Conservation (phyloP, 2,113 vertebrate species). For the Sinocyclocheilus maitianheensis region DNA sequence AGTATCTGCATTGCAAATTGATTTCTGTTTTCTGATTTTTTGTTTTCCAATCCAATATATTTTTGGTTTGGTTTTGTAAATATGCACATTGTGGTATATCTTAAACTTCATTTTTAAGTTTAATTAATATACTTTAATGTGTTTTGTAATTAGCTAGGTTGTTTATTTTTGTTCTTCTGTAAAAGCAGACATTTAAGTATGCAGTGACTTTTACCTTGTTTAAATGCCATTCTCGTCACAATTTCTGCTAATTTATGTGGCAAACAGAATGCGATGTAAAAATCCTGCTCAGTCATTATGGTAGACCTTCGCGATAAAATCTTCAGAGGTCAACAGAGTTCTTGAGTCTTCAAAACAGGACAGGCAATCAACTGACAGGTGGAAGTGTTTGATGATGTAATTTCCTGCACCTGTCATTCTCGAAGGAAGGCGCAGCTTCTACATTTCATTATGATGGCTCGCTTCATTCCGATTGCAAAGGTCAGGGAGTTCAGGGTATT, state of each 20-base stretch:
- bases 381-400: slow-evolving; percentile 53
- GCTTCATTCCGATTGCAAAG: slow-evolving; percentile 17
- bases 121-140: no score
- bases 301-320: background rate
- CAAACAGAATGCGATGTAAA: background rate
- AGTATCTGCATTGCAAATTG: background rate
- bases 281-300: background rate
- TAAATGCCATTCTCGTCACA: background rate
- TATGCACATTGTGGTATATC: no score
- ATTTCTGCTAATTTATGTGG: background rate
- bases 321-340: slow-evolving; percentile 7
- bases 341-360: slow-evolving; percentile 28
- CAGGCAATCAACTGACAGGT: slow-evolving; percentile 36
- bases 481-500: slow-evolving; percentile 29
- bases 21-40: no score
- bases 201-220: background rate
- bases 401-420: slow-evolving; percentile 52
- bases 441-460: slow-evolving; percentile 47
- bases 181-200: background rate
- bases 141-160: no score
- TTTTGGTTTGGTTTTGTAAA: no score
- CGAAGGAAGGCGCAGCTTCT: slow-evolving; percentile 23
- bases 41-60: no score
- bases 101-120: no score
- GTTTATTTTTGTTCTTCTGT: background rate